Evolutionary conservation across 2,888 invertebrate species (phyloP), one percentile per base, ranked within the genome.

Genomic region (Pemphredon lugubris): DNA sequence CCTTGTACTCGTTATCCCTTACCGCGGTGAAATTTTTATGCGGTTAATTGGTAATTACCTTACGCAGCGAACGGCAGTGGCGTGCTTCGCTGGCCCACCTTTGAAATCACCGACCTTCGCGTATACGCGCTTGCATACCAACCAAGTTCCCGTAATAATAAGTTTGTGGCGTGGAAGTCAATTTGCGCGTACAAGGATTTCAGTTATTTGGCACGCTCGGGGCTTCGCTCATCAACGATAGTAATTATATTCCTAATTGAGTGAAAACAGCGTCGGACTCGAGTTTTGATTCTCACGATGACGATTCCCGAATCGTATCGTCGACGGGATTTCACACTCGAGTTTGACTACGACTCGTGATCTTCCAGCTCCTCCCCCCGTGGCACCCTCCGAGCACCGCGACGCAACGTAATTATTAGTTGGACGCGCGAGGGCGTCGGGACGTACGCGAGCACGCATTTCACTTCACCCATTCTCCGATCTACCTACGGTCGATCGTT

Each of bases 1-100:
- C 40, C 69, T 72, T 68, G 67, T 66, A 69, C 74, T 84, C 69
- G 45, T 76, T 83, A 75, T 58, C 63, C 54, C 23, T 34, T 53
- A 32, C 59, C 39, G 55, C 60, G 48, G 60, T 50, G 68, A 67
- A 68, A 61, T 70, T 61, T 69, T 71, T 75, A 77, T 58, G 61
- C 58, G 69, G 72, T 77, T 84, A 83, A 84, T 84, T 82, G 79
- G 70, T 75, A 80, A 84, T 79, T 79, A 80, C 54, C 70, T 67
- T 77, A 67, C 68, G 61, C 67, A 65, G 37, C 57, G 51, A 39
- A 42, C 7, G 21, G 53, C 44, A 32, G 66, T 39, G 14, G 44
- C 23, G 32, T 42, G 65, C 39, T 42, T 50, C 45, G 11, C 48
- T 32, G 26, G 26, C 9, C 47, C 50, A 64, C 40, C 60, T 39